Evolutionary conservation across 1,140 invertebrate genomes (phyloP).

Genomic region (Semibalanus balanoides): DNA sequence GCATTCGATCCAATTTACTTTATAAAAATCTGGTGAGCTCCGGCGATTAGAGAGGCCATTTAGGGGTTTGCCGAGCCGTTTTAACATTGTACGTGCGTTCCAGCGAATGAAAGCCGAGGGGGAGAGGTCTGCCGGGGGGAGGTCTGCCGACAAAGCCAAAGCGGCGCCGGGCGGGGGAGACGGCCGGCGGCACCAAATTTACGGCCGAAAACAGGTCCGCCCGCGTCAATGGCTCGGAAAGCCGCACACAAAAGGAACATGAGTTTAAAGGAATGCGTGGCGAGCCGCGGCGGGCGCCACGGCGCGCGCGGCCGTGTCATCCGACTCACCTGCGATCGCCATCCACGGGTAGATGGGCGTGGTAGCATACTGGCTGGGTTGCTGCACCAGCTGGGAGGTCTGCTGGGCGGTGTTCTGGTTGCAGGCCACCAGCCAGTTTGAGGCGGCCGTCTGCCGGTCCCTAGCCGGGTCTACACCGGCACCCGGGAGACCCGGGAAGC

Average conservation of each 20-base stretch:
- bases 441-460: slow-evolving; percentile 4
- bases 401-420: neutral
- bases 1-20: neutral
- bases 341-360: slow-evolving; percentile 6
- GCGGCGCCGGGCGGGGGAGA: neutral
- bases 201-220: neutral
- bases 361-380: slow-evolving; percentile 1
- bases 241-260: neutral
- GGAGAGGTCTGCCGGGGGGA: too few species aligned
- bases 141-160: neutral
- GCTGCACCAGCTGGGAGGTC: neutral
- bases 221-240: neutral
- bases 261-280: neutral
- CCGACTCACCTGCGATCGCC: slow-evolving; percentile 4
- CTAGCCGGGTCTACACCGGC: neutral
- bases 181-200: neutral
- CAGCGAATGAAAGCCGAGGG: neutral
- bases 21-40: neutral
- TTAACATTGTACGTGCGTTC: neutral
- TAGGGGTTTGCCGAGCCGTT: slow-evolving; percentile 1
- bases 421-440: slow-evolving; percentile 5
- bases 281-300: too few species aligned
- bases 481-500: neutral
- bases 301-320: too few species aligned
- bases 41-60: neutral